Percentiles rank a stretch among this genome's conserved stretches.
Evolutionary conservation across 2,797 vertebrate genomes (phyloP).

Genomic region (Pantherophis alleghaniensis): DNA sequence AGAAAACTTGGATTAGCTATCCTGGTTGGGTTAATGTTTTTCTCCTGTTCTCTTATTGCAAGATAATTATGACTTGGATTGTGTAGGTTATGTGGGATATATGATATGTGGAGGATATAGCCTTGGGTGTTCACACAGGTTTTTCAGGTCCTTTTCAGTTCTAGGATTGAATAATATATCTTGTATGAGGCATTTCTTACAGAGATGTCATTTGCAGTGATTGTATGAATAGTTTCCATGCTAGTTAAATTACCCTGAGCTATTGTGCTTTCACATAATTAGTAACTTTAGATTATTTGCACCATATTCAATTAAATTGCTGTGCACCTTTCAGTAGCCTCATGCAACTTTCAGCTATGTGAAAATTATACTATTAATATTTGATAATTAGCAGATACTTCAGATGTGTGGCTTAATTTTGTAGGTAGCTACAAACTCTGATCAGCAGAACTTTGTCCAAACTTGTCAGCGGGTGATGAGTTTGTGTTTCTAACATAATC

Average conservation of each 20-base stretch:
- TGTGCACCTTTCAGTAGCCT: neutral
- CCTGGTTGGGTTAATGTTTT: neutral
- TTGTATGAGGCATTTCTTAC: conserved; percentile 6
- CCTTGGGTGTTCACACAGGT: neutral
- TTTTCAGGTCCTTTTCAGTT: neutral
- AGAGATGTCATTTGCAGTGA: conserved; percentile 8
- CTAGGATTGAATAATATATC: neutral
- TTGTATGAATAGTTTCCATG: conserved; percentile 3
- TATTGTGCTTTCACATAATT: neutral
- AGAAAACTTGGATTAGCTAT: neutral
- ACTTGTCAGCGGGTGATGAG: neutral
- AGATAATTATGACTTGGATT: neutral
- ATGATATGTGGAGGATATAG: neutral
- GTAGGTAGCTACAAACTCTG: neutral
- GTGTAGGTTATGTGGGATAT: neutral
- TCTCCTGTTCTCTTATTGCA: neutral
- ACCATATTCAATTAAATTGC: neutral
- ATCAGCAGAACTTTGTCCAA: neutral
- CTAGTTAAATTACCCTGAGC: neutral
- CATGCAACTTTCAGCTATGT: neutral
- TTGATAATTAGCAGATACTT: neutral
- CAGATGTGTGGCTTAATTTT: neutral
- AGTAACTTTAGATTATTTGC: conserved; percentile 5
- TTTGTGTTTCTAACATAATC: neutral
- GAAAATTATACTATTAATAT: neutral